Percentiles rank a stretch among this genome's conserved stretches.
phyloP scores from a whole-genome alignment of 2,888 invertebrate species.

The Hemithea aestivaria region DNA sequence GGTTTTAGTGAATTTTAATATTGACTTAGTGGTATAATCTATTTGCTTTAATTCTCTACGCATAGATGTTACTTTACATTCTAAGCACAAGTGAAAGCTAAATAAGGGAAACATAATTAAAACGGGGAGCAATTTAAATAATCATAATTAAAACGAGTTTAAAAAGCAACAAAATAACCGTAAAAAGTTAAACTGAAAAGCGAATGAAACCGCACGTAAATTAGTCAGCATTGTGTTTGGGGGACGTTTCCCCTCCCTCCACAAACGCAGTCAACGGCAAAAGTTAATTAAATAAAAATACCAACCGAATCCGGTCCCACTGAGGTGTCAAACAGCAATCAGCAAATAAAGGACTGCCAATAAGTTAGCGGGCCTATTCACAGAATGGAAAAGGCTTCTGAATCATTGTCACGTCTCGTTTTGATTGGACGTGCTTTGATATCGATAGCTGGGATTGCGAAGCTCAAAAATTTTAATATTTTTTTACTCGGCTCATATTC shows the following conservation, averaged over 20 bases:
- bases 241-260: constrained; percentile 26
- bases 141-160: constrained; percentile 45
- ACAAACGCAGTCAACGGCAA: constrained; percentile 19
- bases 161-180: constrained; percentile 41
- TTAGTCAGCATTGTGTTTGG: constrained; percentile 62
- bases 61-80: no score
- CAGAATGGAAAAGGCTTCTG: constrained; percentile 68
- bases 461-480: constrained; percentile 69
- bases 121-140: constrained; percentile 29
- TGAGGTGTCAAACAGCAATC: constrained; percentile 72
- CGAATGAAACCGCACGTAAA: constrained; percentile 58
- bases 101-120: constrained; percentile 4
- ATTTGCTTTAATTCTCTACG: no score
- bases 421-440: constrained; percentile 78
- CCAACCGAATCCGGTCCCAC: constrained; percentile 56
- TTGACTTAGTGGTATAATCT: constrained; percentile 17
- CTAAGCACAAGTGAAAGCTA: constrained; percentile 17
- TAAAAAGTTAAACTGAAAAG: constrained; percentile 49
- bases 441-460: constrained; percentile 73
- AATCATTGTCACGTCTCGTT: constrained; percentile 76
- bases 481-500: constrained; percentile 64
- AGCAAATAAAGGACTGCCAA: constrained; percentile 73
- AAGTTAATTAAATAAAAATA: constrained; percentile 51
- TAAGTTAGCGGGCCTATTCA: constrained; percentile 73
- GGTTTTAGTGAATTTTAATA: constrained; percentile 49